Percentiles rank a stretch among this genome's conserved stretches.
phyloP scores from a whole-genome alignment of 2,113 vertebrate genomes.

The Sturnira hondurensis region DNA sequence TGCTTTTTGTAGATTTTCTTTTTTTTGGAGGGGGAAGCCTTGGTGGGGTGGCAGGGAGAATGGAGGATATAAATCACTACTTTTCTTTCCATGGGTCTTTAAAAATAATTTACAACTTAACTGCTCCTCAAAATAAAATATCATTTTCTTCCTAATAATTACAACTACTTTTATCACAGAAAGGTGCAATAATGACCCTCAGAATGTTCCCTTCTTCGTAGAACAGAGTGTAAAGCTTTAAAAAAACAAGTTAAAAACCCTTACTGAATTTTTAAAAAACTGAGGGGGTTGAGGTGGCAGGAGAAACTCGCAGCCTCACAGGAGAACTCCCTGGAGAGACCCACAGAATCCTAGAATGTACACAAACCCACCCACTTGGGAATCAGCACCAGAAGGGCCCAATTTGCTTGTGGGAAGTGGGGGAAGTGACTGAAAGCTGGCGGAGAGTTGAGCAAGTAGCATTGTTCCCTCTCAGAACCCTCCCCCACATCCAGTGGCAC shows the following conservation, averaged over 20 bases:
- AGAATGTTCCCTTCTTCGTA: neutral
- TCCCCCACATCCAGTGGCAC: no score
- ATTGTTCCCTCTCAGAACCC: no score
- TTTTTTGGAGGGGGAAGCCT: neutral
- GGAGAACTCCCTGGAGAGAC: no score
- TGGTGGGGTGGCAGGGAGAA: no score
- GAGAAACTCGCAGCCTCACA: no score
- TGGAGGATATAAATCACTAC: neutral
- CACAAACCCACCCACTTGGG: no score
- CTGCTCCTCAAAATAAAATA: neutral
- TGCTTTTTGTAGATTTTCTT: neutral
- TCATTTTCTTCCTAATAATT: neutral
- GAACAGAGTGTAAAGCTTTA: neutral
- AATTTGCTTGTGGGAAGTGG: no score
- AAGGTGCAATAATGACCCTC: rapidly evolving
- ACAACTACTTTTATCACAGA: neutral
- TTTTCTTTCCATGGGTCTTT: neutral
- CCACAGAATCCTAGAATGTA: no score
- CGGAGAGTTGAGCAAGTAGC: no score
- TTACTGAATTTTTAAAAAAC: neutral
- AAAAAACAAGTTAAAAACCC: neutral
- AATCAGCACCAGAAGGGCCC: no score
- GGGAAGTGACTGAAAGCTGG: no score
- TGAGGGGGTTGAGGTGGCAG: no score
- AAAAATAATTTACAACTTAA: neutral